These are phyloP conservation scores for Momotus momota DNA, from an alignment of 2,797 vertebrate species.

Conservation along the genomic window DNA sequence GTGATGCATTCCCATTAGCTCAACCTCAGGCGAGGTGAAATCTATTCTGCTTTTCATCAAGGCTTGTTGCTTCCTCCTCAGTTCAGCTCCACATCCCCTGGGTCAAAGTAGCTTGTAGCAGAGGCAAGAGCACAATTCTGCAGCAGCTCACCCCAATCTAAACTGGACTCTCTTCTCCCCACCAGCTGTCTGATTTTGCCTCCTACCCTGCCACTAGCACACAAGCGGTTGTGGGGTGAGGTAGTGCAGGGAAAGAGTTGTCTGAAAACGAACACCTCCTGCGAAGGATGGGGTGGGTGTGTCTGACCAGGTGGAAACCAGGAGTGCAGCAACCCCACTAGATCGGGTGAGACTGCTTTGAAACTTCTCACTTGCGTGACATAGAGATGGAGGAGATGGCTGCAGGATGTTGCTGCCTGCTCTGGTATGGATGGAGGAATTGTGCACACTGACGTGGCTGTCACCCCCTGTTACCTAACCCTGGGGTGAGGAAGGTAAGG, in stretches of 20 bases:
- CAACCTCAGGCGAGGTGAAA: rapidly evolving
- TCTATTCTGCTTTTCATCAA: background rate
- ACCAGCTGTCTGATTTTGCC: background rate
- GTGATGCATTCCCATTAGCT: background rate
- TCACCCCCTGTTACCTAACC: background rate
- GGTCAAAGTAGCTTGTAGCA: background rate
- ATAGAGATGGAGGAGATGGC: background rate
- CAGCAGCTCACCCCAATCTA: background rate
- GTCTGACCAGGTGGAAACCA: background rate
- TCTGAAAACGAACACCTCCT: background rate
- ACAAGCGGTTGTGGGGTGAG: background rate
- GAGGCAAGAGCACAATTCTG: background rate
- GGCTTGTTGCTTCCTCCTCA: background rate
- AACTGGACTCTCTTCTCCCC: rapidly evolving
- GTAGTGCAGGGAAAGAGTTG: background rate
- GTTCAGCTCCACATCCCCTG: background rate
- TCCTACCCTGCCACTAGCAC: background rate
- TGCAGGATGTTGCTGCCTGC: background rate
- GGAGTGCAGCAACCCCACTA: background rate
- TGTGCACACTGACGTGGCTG: rapidly evolving
- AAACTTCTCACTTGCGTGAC: background rate
- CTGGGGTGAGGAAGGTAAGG: background rate
- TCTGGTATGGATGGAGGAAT: background rate
- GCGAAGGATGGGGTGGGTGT: background rate
- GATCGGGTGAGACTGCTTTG: background rate